Base-by-base conservation (phyloP, 2,888 invertebrate genomes). In the Zaprionus obscuricornis region DNA sequence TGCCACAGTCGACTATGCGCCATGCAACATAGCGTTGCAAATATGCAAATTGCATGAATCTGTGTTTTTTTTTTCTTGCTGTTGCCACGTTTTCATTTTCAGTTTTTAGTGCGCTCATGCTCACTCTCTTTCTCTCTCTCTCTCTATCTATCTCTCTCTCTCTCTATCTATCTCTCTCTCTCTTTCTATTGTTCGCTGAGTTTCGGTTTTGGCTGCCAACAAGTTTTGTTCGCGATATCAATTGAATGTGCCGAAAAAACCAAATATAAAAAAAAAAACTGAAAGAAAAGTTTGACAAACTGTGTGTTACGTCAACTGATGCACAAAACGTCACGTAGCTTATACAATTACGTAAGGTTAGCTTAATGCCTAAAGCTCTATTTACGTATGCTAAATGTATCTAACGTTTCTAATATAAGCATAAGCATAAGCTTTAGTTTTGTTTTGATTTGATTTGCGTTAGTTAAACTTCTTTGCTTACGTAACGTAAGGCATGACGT, bases 1-100 rank as follows among this genome's bases (percentile, higher is more conserved):
- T 56, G 51, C 62, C 18, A 29, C 13, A 7, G 13, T 7, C 10
- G 17, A 17, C 36, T 3, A 6, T 2, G n/a, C 40, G 11, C 14
- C 42, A 11, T n/a, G 20, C 42, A 58, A 33, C 39, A 34, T 39
- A 40, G 46, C 73, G 52, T 62, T 57, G 57, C 60, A 82, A 82
- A 84, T 82, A 78, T 84, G 85, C 78, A 84, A 78, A 78, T 81
- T 84, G 71, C 60, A 81, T 63, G 78, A 85, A 77, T 81, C 82
- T 84, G 69, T 36, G 27, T 16, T 22, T 40, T 45, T 37, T 33
- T 13, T 20, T 60, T 58, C 62, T 72, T 43, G 49, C 68, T 58
- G 54, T 52, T 68, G 56, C 54, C 58, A 49, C 62, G 51, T 65
- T 67, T 58, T 56, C 46, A 55, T 51, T 64, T 50, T 24, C 24